phyloP scores from a whole-genome alignment of 2,888 invertebrate species.

The Ophion ventricosus region DNA sequence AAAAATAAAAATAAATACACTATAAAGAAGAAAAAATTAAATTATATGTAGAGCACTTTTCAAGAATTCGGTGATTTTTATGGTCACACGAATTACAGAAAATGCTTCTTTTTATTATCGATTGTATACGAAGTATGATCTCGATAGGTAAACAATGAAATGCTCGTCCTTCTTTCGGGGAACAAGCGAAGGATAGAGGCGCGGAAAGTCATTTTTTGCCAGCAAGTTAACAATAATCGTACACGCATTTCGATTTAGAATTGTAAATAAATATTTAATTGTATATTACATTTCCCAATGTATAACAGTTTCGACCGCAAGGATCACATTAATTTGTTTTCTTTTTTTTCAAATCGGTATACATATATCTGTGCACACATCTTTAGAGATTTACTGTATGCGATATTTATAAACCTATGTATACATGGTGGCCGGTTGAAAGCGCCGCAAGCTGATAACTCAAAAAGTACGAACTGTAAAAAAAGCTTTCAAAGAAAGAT shows the following conservation, averaged over 20 bases:
- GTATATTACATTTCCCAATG: constrained; percentile 58
- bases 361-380: constrained; percentile 18
- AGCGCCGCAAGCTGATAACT: not conserved
- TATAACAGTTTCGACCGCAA: constrained; percentile 54
- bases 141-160: too few relatives aligned
- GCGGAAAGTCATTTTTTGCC: too few relatives aligned
- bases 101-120: too few relatives aligned
- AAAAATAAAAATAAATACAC: too few relatives aligned
- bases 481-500: not conserved
- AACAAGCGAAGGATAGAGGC: not conserved
- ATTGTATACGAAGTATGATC: too few relatives aligned
- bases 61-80: too few relatives aligned
- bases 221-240: not conserved
- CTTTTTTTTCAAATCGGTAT: constrained; percentile 36
- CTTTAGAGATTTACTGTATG: constrained; percentile 42
- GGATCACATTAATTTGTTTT: constrained; percentile 41
- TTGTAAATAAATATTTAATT: constrained; percentile 64
- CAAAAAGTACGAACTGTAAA: not conserved
- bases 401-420: constrained; percentile 11
- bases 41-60: too few relatives aligned
- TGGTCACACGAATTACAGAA: too few relatives aligned
- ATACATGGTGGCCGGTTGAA: not conserved
- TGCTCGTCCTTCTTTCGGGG: too few relatives aligned
- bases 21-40: too few relatives aligned
- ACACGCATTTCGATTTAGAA: constrained; percentile 6